A percentile compares a stretch with the other conserved stretches of the same genome.
phyloP scores from a whole-genome alignment of 2,113 vertebrate species.

The Hyperoodon ampullatus region DNA sequence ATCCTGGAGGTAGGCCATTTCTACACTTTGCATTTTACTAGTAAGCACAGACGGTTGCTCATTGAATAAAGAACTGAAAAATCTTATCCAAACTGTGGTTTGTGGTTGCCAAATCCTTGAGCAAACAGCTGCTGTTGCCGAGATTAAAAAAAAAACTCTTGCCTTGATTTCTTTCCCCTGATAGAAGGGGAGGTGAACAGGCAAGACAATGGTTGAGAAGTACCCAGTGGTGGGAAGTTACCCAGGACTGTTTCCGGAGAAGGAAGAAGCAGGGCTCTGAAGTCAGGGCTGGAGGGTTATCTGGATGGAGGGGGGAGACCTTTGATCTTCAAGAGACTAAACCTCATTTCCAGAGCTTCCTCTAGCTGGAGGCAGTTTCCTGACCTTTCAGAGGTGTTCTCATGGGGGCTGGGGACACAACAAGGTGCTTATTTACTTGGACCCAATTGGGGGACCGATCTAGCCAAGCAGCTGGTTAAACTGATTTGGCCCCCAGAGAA shows the following conservation, averaged over 20 bases:
- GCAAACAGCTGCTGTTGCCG: not conserved
- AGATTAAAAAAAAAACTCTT: not conserved
- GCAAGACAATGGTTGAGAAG: not conserved
- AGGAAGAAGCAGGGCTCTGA: slow-evolving; percentile 48
- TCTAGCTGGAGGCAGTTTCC: not conserved
- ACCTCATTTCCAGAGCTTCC: slow-evolving; percentile 49
- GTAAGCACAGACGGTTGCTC: not conserved
- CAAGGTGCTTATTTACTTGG: not conserved
- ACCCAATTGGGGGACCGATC: accelerated
- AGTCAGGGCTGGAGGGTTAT: slow-evolving; percentile 1
- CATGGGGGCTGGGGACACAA: accelerated
- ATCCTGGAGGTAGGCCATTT: not conserved
- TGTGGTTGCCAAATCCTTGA: not conserved
- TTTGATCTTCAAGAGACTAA: slow-evolving; percentile 56
- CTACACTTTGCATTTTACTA: not conserved
- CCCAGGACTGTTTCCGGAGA: slow-evolving; percentile 17
- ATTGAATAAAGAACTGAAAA: slow-evolving; percentile 33
- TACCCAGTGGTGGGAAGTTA: not conserved
- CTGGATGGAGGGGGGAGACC: not conserved
- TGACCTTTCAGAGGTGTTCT: not conserved
- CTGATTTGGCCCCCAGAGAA: not conserved
- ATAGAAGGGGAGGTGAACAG: not conserved
- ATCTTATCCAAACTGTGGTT: not conserved
- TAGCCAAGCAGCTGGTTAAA: not conserved
- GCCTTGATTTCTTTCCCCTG: not conserved